phyloP scores from a whole-genome alignment of 2,888 invertebrate genomes.

The Philaethria dido region DNA sequence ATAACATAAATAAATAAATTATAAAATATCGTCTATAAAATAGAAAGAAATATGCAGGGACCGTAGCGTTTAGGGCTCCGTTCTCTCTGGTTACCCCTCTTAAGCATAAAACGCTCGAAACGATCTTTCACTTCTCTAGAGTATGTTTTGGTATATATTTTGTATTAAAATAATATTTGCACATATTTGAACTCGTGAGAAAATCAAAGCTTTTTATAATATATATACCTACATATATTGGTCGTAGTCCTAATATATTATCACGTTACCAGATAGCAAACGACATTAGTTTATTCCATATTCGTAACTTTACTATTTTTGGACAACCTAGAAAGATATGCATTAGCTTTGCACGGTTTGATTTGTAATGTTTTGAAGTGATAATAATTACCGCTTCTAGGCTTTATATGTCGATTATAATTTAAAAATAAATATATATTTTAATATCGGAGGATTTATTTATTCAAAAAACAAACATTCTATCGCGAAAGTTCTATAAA shows the following conservation, averaged over 20 bases:
- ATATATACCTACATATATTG: conserved; percentile 51
- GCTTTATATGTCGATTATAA: neutral
- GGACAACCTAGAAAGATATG: conserved; percentile 37
- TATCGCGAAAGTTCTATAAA: too few relatives aligned
- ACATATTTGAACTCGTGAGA: conserved; percentile 62
- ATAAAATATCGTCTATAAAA: too few relatives aligned
- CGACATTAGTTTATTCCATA: conserved; percentile 54
- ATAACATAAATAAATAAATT: too few relatives aligned
- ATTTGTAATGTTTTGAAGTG: neutral
- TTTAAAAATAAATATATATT: too few relatives aligned
- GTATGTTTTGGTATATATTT: too few relatives aligned
- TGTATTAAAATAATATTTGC: neutral
- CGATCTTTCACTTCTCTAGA: neutral
- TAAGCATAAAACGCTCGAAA: too few relatives aligned
- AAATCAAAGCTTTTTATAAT: conserved; percentile 75
- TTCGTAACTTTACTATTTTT: conserved; percentile 46
- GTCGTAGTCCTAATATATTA: conserved; percentile 62
- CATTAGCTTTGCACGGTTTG: neutral
- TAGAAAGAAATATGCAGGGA: too few relatives aligned
- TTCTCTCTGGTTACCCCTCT: too few relatives aligned
- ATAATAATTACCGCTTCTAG: neutral
- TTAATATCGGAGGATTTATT: too few relatives aligned
- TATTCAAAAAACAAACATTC: too few relatives aligned
- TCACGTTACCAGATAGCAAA: conserved; percentile 61
- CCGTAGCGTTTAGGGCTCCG: too few relatives aligned